phyloP scores from a whole-genome alignment of 2,888 invertebrate genomes.

The Diaprepes abbreviatus region DNA sequence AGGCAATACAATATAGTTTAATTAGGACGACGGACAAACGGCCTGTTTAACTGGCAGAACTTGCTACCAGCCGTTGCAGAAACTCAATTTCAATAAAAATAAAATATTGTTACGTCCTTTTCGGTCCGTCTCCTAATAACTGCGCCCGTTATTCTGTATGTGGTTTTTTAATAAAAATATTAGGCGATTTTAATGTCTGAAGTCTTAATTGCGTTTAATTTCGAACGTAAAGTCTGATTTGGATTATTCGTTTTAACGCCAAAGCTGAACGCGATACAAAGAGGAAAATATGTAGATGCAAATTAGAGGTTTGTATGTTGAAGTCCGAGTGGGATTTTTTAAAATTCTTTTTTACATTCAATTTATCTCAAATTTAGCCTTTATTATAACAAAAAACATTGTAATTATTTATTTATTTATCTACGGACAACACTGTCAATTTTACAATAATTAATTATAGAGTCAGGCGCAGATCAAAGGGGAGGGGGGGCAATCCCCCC shows the following conservation, averaged over 20 bases:
- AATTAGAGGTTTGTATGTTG: too few species aligned
- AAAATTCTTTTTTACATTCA: too few species aligned
- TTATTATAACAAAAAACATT: too few species aligned
- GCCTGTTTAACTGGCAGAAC: slow-evolving; percentile 45
- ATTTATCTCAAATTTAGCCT: too few species aligned
- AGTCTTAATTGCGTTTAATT: slow-evolving; percentile 49
- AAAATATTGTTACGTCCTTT: slow-evolving; percentile 46
- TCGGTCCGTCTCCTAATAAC: slow-evolving; percentile 50
- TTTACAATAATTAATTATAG: too few species aligned
- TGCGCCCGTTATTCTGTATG: slow-evolving; percentile 43
- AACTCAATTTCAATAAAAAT: slow-evolving; percentile 51
- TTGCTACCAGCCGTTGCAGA: slow-evolving; percentile 46
- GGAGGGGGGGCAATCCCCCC: too few species aligned
- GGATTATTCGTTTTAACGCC: slow-evolving; percentile 30
- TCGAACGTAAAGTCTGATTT: slow-evolving; percentile 46
- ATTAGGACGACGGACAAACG: slow-evolving; percentile 49
- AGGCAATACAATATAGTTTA: slow-evolving; percentile 49
- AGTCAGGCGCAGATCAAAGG: too few species aligned
- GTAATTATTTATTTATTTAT: too few species aligned
- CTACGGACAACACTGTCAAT: too few species aligned
- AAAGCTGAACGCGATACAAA: slow-evolving; percentile 5
- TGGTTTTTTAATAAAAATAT: slow-evolving; percentile 51
- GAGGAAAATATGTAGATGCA: too few species aligned
- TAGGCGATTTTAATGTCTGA: slow-evolving; percentile 48
- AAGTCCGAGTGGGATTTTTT: too few species aligned